Evolutionary conservation across 2,888 invertebrate genomes (phyloP).

Genomic region (Cylindroiulus punctatus): DNA sequence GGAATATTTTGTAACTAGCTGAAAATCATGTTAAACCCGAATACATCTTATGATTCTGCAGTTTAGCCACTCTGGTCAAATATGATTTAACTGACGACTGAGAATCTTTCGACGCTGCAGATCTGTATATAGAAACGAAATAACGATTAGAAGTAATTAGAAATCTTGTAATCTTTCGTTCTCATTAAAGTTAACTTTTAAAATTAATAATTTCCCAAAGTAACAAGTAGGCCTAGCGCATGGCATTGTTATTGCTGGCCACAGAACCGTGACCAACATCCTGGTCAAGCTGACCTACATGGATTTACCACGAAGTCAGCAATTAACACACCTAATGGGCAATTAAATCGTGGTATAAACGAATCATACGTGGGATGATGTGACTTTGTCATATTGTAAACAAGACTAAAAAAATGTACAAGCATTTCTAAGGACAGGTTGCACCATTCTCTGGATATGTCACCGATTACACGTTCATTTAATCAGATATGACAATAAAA

Average conservation of each 20-base stretch:
- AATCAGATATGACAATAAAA: background rate
- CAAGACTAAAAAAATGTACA: background rate
- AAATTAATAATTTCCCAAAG: background rate
- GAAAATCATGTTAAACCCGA: too few species aligned
- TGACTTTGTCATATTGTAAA: slow-evolving; percentile 13
- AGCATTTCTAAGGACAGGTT: background rate
- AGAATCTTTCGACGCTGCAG: too few species aligned
- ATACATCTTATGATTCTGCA: too few species aligned
- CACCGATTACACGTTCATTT: background rate
- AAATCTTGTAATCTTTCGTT: background rate
- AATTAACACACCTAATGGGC: slow-evolving; percentile 1
- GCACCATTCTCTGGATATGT: background rate
- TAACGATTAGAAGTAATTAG: too few species aligned
- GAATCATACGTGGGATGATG: background rate
- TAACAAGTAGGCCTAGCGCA: background rate
- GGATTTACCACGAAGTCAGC: background rate
- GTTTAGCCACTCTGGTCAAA: too few species aligned
- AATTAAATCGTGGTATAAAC: background rate
- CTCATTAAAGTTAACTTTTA: background rate
- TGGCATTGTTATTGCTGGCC: background rate
- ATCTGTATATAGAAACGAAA: too few species aligned
- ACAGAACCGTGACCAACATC: slow-evolving; percentile 34
- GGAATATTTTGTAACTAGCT: too few species aligned
- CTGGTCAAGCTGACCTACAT: slow-evolving; percentile 36
- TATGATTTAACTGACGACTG: too few species aligned